A percentile compares a stretch with the other conserved stretches of the same genome.
phyloP scores from a whole-genome alignment of 2,888 invertebrate species.

The Torymus aiolomorphi region DNA sequence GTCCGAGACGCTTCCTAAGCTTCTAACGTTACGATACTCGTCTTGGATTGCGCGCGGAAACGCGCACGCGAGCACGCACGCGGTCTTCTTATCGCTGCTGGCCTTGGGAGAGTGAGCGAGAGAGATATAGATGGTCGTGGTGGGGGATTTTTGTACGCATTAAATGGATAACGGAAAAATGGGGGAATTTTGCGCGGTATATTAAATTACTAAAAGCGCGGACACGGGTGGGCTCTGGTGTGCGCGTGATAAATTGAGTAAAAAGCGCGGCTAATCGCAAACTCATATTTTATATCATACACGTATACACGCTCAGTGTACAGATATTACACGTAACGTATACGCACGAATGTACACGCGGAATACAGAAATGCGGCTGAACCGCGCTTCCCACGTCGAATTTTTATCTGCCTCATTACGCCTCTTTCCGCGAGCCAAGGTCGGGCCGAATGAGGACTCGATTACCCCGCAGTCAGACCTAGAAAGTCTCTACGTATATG shows the following conservation, averaged over 20 bases:
- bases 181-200: not conserved
- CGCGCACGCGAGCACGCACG: not conserved
- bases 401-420: not conserved
- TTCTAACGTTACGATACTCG: conserved; percentile 35
- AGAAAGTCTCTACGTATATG: conserved; percentile 9
- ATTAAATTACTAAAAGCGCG: conserved; percentile 27
- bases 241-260: not conserved
- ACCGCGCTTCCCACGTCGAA: conserved; percentile 36
- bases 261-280: conserved; percentile 24
- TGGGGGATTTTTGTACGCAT: conserved; percentile 25
- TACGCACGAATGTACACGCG: too few relatives aligned
- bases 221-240: not conserved
- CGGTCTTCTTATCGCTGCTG: conserved; percentile 6
- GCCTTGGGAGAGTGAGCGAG: not conserved
- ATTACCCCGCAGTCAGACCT: conserved; percentile 9
- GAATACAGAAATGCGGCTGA: too few relatives aligned
- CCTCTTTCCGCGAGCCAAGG: not conserved
- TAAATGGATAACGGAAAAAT: conserved; percentile 13
- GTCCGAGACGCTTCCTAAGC: conserved; percentile 37
- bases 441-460: conserved; percentile 8
- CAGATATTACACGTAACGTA: not conserved
- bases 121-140: not conserved
- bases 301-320: not conserved
- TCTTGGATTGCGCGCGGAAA: conserved; percentile 27
- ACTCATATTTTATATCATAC: conserved; percentile 7